phyloP scores from a whole-genome alignment of 1,140 invertebrate species.

The Alviniconcha marisindica region DNA sequence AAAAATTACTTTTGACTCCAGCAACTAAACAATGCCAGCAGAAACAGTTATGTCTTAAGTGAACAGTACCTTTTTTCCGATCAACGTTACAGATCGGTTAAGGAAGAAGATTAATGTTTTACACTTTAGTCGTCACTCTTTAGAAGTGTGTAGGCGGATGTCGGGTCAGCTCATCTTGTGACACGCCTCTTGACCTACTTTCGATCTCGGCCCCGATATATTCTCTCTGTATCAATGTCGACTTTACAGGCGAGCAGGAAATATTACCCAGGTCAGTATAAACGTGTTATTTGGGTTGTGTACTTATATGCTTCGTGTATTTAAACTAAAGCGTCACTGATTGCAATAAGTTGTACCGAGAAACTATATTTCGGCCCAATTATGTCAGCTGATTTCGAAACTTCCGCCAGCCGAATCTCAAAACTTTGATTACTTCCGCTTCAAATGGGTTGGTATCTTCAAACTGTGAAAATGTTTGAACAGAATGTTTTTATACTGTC shows the following conservation, averaged over 20 bases:
- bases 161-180: not conserved
- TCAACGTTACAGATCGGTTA: too few relatives aligned
- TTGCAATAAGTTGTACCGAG: too few relatives aligned
- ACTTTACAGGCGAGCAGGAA: too few relatives aligned
- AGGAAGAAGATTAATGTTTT: too few relatives aligned
- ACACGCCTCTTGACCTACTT: constrained; percentile 34
- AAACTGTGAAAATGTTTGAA: not conserved
- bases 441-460: not conserved
- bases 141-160: not conserved
- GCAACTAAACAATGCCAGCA: too few relatives aligned
- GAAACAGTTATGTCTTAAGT: too few relatives aligned
- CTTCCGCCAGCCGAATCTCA: constrained; percentile 5
- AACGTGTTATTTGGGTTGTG: too few relatives aligned
- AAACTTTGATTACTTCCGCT: not conserved
- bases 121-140: too few relatives aligned
- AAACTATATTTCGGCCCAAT: not conserved
- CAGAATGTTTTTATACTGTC: not conserved
- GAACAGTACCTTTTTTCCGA: too few relatives aligned
- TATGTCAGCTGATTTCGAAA: constrained; percentile 12
- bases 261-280: too few relatives aligned
- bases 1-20: too few relatives aligned
- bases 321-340: too few relatives aligned
- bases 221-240: not conserved
- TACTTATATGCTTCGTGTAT: not conserved
- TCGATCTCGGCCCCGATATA: constrained; percentile 18